Evolutionary conservation across 2,113 vertebrate genomes (phyloP), one percentile per base, ranked within the genome.

Genomic region (Erythrolamprus reginae): DNA sequence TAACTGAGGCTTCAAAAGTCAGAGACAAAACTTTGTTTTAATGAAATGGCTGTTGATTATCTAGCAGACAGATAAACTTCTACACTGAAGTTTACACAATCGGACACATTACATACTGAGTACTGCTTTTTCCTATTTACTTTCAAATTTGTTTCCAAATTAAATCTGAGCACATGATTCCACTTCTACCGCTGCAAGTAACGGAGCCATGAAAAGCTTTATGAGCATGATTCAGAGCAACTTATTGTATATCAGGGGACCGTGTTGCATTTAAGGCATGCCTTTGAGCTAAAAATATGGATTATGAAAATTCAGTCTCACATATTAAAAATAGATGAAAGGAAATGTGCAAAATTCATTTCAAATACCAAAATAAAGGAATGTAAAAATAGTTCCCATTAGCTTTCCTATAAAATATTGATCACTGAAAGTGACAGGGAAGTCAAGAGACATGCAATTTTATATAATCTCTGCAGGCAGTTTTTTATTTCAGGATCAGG

Each of bases 341-440:
- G 21, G 47, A 83, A 84, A 84, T 82, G 77, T 91, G 90, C 90
- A 88, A 91, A 91, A 91, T 88, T 91, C 90, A 91, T 91, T 91
- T 91, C 90, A 91, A 91, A 91, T 91, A 91, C 86, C 86, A 91
- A 91, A 91, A 91, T 91, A 91, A 91, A 91, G 77, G 86, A 91
- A 91, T 88, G 77, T 91, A 91, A 91, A 91, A 91, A 91, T 91
- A 91, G 77, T 91, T 84, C 77, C 90, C 86, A 91, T 91, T 91
- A 88, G 86, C 77, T 24, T 51, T 91, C 70, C 86, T 84, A 88
- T 88, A 47, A 91, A 91, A 88, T 91, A 91, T 91, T 91, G 90
- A 91, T 91, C 45, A 88, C 53, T 84, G 53, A 83, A 88, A 91
- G 90, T 88, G 90, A 91, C 86, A 88, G 77, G 56, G 90, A 83